Evolutionary conservation across 35 echinoderm and acorn worm genomes (phyloP).

Genomic region (Amphiura filiformis): DNA sequence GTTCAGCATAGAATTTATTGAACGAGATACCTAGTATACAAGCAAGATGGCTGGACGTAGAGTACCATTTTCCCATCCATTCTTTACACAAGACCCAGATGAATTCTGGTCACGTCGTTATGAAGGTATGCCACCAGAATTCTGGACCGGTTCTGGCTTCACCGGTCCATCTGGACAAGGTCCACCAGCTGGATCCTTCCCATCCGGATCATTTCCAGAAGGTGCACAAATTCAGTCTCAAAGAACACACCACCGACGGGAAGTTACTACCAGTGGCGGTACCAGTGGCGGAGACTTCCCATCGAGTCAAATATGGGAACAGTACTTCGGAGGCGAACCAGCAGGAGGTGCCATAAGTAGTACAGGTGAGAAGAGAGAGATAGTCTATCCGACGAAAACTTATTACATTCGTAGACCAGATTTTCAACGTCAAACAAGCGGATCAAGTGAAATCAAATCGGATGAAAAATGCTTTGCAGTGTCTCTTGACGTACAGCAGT

Average conservation of each 20-base stretch:
- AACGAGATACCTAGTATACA: no score
- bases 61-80: neutral
- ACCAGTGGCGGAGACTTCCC: neutral
- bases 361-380: neutral
- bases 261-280: neutral
- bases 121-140: neutral
- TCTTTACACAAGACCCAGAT: neutral
- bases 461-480: neutral
- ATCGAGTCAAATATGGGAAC: neutral
- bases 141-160: neutral
- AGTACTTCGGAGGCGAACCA: neutral
- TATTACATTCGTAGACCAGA: neutral
- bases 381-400: neutral
- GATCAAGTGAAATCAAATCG: neutral
- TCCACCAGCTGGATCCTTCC: neutral
- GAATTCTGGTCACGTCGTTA: neutral
- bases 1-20: no score
- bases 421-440: neutral
- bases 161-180: neutral
- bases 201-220: neutral
- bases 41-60: neutral
- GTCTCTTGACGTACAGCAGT: neutral
- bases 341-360: neutral
- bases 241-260: neutral
- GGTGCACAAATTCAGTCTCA: neutral